Base-by-base conservation (phyloP, 1,140 invertebrate species). In the Lepidostoma basale region DNA sequence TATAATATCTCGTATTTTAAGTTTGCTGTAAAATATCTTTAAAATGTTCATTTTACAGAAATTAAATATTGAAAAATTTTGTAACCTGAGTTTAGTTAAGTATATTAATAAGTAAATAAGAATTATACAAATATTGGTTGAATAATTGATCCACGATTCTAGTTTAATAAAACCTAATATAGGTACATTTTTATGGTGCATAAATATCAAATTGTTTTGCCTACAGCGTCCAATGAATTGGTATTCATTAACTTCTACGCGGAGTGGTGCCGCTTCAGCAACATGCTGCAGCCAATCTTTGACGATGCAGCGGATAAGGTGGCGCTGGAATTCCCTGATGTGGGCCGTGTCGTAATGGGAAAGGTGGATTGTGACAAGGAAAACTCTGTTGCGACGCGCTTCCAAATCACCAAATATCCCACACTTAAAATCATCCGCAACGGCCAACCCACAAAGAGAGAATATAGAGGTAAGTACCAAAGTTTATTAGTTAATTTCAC, bases 241-340 rank as follows among this genome's bases (percentile, higher is more conserved):
- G 96, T 98, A 58, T 94, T 99, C 81, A 92, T 99, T 69, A 98
- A 99, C 83, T 99, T 99, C 83, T 98, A 98, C 85, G 97, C 97
- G 9, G 96, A 98, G 78, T 99, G 96, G 96, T 98, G 93, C 84
- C 87, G 89, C 74, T 94, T 94, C 82, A 99, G 97, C 85, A 98
- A 97, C 84, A 89, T 97, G 78, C 84, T 99, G 76, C 92, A 93
- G 74, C 98, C 98, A 26, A 92, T 98, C 77, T 99, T 98, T 85
- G 95, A 98, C 83, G 95, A 98, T 83, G 92, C 96, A 26, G 93
- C 96, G 18, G 91, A 92, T 74, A 94, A 94, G 86, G 86, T 98
- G 56, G 84, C 83, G 47, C 86, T 89, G 77, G 88, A 89, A 77
- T 93, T 95, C 78, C 91, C 92, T 36, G 89, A 95, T 73, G 73